Evolutionary conservation across 2,797 vertebrate genomes (phyloP), one percentile per base, ranked within the genome.

Genomic region (Trematomus bernacchii): DNA sequence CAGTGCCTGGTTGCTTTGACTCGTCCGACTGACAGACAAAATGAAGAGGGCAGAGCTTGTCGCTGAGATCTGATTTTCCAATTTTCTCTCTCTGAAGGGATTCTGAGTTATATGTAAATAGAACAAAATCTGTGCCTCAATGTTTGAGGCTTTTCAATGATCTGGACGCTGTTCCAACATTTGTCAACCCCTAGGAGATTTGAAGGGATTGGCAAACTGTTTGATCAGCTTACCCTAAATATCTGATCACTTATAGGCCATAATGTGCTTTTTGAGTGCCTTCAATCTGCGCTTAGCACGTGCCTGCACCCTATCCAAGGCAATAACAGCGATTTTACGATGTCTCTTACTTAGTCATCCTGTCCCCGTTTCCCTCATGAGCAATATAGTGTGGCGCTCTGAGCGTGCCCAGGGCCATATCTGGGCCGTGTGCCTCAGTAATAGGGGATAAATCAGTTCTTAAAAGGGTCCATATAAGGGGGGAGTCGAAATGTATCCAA

Each of bases 401-500:
- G 85, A 90, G 83, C 82, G 33, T 62, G 84, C 85, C 87, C 76
- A 78, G 80, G 82, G 85, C 89, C 84, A 80, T 82, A 90, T 86
- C 73, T 84, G 85, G 80, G 85, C 84, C 80, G 73, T 30, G 62
- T 85, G 77, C 65, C 78, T 84, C 71, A 77, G 91, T 92, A 92
- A 92, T 88, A 76, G 82, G 88, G 87, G 91, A 93, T 93, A 93
- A 94, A 94, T 93, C 86, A 91, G 85, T 84, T 91, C 84, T 83
- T 93, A 92, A 95, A 93, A 92, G 88, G 33, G 86, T 90, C 83
- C 85, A 89, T 79, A 88, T 80, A 76, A 51, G 77, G 73, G 27
- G 73, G 85, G 66, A 85, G 70, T 27, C 19, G 46, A 85, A 89
- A 90, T 78, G 66, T 84, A 83, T 88, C 89, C 87, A 87, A 91